Base-by-base conservation (phyloP, 1,140 invertebrate species). In the Rhagoletis pomonella region DNA sequence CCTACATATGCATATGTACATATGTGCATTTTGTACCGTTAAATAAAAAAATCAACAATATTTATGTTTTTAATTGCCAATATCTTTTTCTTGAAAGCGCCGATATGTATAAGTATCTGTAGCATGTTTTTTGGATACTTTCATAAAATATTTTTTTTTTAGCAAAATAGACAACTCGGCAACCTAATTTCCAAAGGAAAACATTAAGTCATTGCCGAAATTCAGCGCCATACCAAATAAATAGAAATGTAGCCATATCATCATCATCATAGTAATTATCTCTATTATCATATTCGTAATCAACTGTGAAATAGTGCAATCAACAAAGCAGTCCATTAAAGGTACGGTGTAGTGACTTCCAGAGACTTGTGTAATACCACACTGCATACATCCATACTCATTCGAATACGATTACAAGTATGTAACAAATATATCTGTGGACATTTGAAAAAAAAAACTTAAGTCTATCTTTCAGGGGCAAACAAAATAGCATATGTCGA, bases 281-380 rank as follows among this genome's bases (percentile, higher is more conserved):
- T 12, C 3, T 39, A 47, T 73, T 73, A 73, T 73, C 14, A 12
- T 3, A 47, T 73, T 44, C 4, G 44, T 73, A 73, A 73, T 47
- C 42, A 73, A 42, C 42, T 73, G 44, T 73, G 67, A 47, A 73
- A 73, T 44, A 42, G 67, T 17, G 42, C 14, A 73, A 73, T 73
- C 44, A 73, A 73, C 39, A 4, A n/a, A 6, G 42, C 42, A 73
- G 50, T 55, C 50, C 50, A 44, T 17, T 47, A 42, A 67, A 42
- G 64, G 9, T 73, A 17, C 14, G 2, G 14, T 73, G 67, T 5
- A 73, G 42, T 39, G 44, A 73, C 12, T 42, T 6, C 3, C 42
- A 39, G 14, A 4, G 17, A 47, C 17, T 47, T 10, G 29, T 12
- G 17, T 17, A 73, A 73, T 17, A 47, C 14, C 4, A 29, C 29